Evolutionary conservation across 2,888 invertebrate genomes (phyloP).

Genomic region (Reticulitermes lucifugus): DNA sequence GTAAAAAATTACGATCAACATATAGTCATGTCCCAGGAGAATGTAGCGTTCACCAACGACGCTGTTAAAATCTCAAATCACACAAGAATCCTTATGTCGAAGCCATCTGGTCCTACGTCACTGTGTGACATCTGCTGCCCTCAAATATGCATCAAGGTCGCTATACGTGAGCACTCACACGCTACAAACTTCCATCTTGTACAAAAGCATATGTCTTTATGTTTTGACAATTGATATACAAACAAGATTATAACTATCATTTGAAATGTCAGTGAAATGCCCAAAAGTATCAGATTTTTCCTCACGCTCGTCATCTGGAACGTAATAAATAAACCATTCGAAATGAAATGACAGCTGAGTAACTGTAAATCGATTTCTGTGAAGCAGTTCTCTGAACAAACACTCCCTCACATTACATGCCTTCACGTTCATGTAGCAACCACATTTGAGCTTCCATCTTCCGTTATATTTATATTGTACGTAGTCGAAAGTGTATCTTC

Average conservation of each 20-base stretch:
- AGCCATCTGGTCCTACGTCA: too few relatives aligned
- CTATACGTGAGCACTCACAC: not conserved
- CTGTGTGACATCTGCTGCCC: not conserved
- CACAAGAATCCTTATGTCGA: too few relatives aligned
- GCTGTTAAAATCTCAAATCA: too few relatives aligned
- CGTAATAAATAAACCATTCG: not conserved
- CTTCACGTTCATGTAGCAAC: not conserved
- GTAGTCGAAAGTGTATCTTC: too few relatives aligned
- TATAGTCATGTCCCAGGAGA: too few relatives aligned
- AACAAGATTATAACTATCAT: not conserved
- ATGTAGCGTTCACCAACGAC: too few relatives aligned
- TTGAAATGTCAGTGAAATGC: conserved; percentile 15
- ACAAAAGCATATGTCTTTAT: not conserved
- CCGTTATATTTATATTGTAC: not conserved
- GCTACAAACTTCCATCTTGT: not conserved
- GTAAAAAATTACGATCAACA: too few relatives aligned
- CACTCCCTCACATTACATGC: not conserved
- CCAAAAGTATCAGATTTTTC: conserved; percentile 1
- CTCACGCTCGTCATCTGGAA: not conserved
- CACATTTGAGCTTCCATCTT: not conserved
- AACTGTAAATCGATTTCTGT: not conserved
- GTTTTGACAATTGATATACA: conserved; percentile 17
- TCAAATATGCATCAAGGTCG: not conserved
- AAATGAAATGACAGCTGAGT: not conserved
- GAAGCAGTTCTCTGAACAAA: not conserved